A percentile compares a stretch with the other conserved stretches of the same genome.
phyloP scores from a whole-genome alignment of 2,113 vertebrate species.

The Proterorhinus semilunaris region DNA sequence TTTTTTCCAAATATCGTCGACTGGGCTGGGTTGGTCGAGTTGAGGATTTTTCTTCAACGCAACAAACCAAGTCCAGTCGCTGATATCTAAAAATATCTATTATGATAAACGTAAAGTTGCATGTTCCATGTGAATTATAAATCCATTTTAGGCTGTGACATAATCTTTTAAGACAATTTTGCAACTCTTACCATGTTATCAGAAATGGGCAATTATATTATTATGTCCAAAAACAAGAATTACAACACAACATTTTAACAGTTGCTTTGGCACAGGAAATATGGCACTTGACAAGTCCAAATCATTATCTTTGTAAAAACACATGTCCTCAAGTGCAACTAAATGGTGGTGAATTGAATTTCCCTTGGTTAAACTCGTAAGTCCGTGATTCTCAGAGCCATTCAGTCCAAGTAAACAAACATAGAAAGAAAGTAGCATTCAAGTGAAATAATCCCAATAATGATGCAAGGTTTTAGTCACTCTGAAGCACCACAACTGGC shows the following conservation, averaged over 20 bases:
- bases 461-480: neutral
- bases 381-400: neutral
- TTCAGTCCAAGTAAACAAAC: constrained; percentile 1
- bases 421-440: neutral
- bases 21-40: no score
- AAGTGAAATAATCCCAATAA: neutral
- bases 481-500: neutral
- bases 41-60: no score
- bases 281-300: neutral
- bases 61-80: no score
- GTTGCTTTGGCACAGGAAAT: neutral
- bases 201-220: neutral
- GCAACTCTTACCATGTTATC: neutral
- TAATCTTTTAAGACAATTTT: neutral
- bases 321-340: neutral
- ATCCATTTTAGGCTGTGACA: no score
- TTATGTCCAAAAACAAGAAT: neutral
- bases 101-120: no score
- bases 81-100: no score
- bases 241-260: neutral
- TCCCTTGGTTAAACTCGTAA: neutral
- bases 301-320: neutral
- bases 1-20: no score
- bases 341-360: neutral
- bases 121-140: no score